Evolutionary conservation across 2,113 vertebrate species (phyloP).

Genomic region (Nanorana parkeri): DNA sequence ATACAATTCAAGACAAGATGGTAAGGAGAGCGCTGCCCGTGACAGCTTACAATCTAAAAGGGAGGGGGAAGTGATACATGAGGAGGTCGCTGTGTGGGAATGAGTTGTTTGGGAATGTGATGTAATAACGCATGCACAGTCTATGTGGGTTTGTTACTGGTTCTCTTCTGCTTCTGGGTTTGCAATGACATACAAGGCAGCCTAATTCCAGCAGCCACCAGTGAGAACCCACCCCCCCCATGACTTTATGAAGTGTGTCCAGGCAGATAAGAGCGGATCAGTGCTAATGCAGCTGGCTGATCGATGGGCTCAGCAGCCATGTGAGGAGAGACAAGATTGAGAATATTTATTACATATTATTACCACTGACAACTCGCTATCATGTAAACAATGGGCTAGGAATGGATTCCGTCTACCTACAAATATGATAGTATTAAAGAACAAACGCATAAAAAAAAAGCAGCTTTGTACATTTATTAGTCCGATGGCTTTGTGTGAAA

Average conservation of each 20-base stretch:
- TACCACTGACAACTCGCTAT: constrained; percentile 16
- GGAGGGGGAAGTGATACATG: too few relatives aligned
- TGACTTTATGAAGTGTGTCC: constrained; percentile 13
- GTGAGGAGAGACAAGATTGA: not conserved
- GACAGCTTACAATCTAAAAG: too few relatives aligned
- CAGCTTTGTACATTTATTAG: too few relatives aligned
- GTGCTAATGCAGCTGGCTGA: constrained; percentile 27
- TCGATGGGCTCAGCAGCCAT: constrained; percentile 31
- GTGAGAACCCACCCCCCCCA: constrained; percentile 1
- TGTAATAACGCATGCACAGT: too few relatives aligned
- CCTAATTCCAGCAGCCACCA: not conserved
- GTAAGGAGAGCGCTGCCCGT: too few relatives aligned
- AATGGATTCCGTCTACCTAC: not conserved
- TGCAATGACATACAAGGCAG: not conserved
- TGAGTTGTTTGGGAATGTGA: too few relatives aligned
- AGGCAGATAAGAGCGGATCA: constrained; percentile 44
- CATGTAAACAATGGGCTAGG: not conserved
- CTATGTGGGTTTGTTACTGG: too few relatives aligned
- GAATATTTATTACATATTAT: constrained; percentile 40
- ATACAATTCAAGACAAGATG: too few relatives aligned
- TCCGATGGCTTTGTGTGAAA: too few relatives aligned
- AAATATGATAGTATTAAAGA: not conserved
- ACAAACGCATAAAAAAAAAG: not conserved
- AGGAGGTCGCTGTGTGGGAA: too few relatives aligned
- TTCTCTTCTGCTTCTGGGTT: not conserved